Base-by-base conservation (phyloP, 2,797 vertebrate species). In the Siniperca scherzeri region DNA sequence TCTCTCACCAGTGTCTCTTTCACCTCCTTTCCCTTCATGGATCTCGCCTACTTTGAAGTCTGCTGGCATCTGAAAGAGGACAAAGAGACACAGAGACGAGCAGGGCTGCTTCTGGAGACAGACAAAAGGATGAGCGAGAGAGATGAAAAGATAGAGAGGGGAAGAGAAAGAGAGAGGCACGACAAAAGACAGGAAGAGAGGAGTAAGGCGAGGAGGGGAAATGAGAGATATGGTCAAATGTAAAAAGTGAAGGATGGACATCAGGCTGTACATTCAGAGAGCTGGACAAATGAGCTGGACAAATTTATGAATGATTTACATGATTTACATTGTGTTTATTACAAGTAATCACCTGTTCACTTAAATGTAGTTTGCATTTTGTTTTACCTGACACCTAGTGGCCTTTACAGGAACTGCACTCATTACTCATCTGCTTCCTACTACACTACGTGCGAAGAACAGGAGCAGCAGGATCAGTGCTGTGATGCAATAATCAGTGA, bases 11-110 rank as follows among this genome's bases (percentile, higher is more conserved):
- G 14, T 25, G 8, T 56, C 57, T 82, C 40, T 77, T 72, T 87
- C 56, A 38, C 67, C 74, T 56, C 22, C 66, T 42, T 22, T 73
- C 62, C 44, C 56, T 74, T 83, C 81, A 71, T 50, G 36, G 52
- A 76, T 52, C 42, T 79, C 48, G 19, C 44, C 77, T 62, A 68
- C 91, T 93, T 92, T 92, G 91, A 94, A 91, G 91, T 89, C 72
- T 40, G 77, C 88, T 72, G 82, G 82, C 71, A 21, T 90, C 72
- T 79, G 66, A 91, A 66, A 69, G 76, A 57, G 77, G 74, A 86
- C 86, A 89, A 85, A 81, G 78, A 65, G 38, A 77, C 77, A 81
- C 64, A 80, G 88, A 79, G 76, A 80, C 1, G 48, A 83, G 74
- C 30, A 16, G 1, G 30, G 70, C 71, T 16, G 46, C 69, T 59